These are phyloP conservation scores for Toxonevra muliebris DNA, from an alignment of 2,888 invertebrate genomes.

Conservation along the genomic window DNA sequence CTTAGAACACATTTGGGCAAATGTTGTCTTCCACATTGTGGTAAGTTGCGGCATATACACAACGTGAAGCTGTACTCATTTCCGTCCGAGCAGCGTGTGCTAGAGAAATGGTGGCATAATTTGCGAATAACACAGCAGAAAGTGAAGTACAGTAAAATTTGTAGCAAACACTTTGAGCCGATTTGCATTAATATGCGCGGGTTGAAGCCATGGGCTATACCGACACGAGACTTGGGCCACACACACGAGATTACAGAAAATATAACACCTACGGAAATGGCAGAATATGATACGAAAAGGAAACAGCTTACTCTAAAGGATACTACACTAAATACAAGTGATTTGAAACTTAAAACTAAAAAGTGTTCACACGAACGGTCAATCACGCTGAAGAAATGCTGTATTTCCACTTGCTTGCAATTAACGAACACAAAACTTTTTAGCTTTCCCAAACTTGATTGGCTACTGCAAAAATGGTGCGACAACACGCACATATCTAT, in stretches of 20 bases:
- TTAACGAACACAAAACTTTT: constrained; percentile 33
- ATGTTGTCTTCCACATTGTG: constrained; percentile 49
- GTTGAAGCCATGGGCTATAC: constrained; percentile 50
- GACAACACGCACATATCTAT: constrained; percentile 45
- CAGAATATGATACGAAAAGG: constrained; percentile 13
- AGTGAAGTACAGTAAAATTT: constrained; percentile 24
- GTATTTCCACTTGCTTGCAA: constrained; percentile 41
- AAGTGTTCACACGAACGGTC: constrained; percentile 4
- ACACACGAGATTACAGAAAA: constrained; percentile 47
- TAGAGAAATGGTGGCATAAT: constrained; percentile 41
- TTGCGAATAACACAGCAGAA: constrained; percentile 22
- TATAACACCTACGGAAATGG: constrained; percentile 29
- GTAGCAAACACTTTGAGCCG: constrained; percentile 39
- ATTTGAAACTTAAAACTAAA: constrained; percentile 24
- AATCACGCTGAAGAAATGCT: constrained; percentile 37
- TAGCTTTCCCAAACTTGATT: constrained; percentile 47
- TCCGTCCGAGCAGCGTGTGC: constrained; percentile 42
- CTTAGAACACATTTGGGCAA: constrained; percentile 26
- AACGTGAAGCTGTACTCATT: constrained; percentile 45
- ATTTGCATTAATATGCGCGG: constrained; percentile 31
- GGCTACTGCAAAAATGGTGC: constrained; percentile 49
- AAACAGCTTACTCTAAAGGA: background rate
- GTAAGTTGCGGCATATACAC: constrained; percentile 35
- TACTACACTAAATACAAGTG: constrained; percentile 22
- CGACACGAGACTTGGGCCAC: constrained; percentile 53